phyloP scores from a whole-genome alignment of 1,140 invertebrate species.

The Microplitis mediator region DNA sequence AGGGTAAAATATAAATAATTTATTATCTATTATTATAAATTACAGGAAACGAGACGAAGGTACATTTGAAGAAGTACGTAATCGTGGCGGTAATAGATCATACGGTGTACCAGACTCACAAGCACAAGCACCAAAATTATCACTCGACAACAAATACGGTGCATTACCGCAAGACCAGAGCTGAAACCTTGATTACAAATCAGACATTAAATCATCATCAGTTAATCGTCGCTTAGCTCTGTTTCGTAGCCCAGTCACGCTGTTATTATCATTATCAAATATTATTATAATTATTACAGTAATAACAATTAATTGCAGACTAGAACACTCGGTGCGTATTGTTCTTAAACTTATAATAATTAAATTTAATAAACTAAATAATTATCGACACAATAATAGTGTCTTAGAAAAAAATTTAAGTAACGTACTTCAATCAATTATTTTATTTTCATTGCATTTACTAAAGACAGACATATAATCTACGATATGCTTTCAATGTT shows the following conservation, averaged over 20 bases:
- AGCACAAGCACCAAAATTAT: constrained; percentile 61
- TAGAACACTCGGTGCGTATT: no score
- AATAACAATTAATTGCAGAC: not conserved
- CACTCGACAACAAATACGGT: constrained; percentile 66
- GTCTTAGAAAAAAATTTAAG: no score
- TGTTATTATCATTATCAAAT: constrained; percentile 16
- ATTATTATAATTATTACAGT: not conserved
- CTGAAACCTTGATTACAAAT: constrained; percentile 52
- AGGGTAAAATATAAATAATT: no score
- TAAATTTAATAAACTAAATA: no score
- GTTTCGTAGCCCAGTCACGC: constrained; percentile 53
- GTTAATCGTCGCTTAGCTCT: constrained; percentile 53
- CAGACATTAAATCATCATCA: constrained; percentile 39
- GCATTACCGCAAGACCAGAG: constrained; percentile 63
- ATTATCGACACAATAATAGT: no score
- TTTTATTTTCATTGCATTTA: no score
- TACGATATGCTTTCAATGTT: no score
- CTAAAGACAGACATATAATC: no score
- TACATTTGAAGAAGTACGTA: constrained; percentile 67
- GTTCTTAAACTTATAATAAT: not conserved
- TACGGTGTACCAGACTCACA: constrained; percentile 51
- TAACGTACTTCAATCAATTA: no score
- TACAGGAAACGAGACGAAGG: constrained; percentile 65
- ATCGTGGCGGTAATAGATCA: constrained; percentile 53
- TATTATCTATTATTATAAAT: constrained; percentile 25